Evolutionary conservation across 2,888 invertebrate species (phyloP).

Genomic region (Nasonovia ribisnigri): DNA sequence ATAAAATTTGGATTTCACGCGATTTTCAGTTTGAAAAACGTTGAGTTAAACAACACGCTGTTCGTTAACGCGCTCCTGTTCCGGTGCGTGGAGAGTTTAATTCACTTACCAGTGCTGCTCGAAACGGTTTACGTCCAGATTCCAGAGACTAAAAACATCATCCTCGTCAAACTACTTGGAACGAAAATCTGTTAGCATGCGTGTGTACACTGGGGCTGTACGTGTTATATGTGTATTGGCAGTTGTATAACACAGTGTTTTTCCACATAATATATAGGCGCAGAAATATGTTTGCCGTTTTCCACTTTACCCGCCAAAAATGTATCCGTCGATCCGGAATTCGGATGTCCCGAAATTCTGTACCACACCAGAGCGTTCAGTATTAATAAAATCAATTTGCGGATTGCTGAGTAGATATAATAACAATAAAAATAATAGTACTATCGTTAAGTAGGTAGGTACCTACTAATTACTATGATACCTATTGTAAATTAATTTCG

Average conservation of each 20-base stretch:
- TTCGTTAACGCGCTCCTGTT: conserved; percentile 32
- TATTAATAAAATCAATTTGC: background rate
- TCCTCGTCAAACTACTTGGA: background rate
- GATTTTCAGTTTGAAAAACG: background rate
- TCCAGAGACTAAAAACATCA: background rate
- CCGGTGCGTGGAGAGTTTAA: background rate
- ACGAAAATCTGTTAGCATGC: conserved; percentile 9
- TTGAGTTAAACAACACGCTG: background rate
- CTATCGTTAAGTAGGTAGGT: background rate
- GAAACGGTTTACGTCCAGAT: conserved; percentile 37
- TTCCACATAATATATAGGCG: background rate
- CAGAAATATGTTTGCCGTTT: background rate
- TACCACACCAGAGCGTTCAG: background rate
- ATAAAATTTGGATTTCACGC: background rate
- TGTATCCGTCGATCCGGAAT: background rate
- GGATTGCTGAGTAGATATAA: conserved; percentile 4
- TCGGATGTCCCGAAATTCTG: conserved; percentile 36
- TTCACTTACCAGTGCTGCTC: background rate
- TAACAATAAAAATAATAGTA: background rate
- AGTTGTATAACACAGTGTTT: background rate
- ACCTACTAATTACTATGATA: too few species aligned
- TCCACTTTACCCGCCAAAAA: conserved; percentile 18
- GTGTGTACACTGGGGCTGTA: background rate
- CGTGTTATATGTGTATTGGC: background rate
- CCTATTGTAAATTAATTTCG: background rate